Base-by-base conservation (phyloP, 2,113 vertebrate genomes). In the Grammomys surdaster region DNA sequence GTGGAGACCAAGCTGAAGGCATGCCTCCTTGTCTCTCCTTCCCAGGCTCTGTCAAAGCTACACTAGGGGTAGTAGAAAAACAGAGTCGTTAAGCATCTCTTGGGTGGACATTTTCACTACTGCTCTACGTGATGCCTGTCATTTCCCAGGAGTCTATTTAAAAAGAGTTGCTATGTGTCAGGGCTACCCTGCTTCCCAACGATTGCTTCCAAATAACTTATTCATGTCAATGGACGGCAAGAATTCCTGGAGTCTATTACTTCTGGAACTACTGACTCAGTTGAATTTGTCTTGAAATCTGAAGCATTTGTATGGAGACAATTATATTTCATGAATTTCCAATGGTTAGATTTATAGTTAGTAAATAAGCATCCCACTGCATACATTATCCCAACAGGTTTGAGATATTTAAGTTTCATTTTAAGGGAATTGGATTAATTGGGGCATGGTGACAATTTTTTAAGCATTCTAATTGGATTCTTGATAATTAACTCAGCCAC, bases 41-140 rank as follows among this genome's bases (percentile, higher is more conserved):
- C 98, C 99, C 99, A 99, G 99, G 99, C 98, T 99, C 99, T 99
- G 99, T 99, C 98, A 99, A 99, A 99, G 99, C 99, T 99, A 99
- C 99, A 99, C 99, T 99, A 99, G 99, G 99, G 99, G 99, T 98
- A 99, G 99, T 98, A 99, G 99, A 99, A 98, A 98, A 99, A 99
- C 98, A 99, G 97, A 99, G 98, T 98, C 98, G 98, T 99, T 99
- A 99, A 99, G 99, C 98, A 99, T 99, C 98, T 98, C 94, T 88
- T 96, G 98, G 93, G 98, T 96, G 97, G 81, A 56, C 56, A 94
- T 56, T 93, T 86, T 88, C 24, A 80, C 20, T 67, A n/a, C 13
- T 70, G 89, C 17, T 90, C 91, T 96, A 54, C 0, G 14, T 63
- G 65, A n/a, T 70, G 69, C 3, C 58, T 96, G 80, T 76, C n/a